phyloP scores from a whole-genome alignment of 2,797 vertebrate species.

The Strix occidentalis region DNA sequence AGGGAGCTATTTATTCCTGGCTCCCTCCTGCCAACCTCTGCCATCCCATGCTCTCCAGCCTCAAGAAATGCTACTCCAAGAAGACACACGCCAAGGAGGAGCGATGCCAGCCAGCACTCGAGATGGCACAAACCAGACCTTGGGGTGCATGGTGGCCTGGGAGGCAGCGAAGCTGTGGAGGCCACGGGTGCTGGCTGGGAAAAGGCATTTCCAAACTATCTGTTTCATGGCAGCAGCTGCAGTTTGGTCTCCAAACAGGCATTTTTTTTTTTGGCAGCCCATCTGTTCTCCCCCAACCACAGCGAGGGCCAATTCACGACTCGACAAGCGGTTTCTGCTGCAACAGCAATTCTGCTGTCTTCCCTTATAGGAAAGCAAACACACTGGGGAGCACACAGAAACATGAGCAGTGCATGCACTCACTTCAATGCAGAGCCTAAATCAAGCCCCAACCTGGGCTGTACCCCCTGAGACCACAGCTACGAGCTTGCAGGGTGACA shows the following conservation, averaged over 20 bases:
- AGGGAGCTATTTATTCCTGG: not conserved
- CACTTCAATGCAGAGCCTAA: fast-evolving
- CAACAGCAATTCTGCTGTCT: not conserved
- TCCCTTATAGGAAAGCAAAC: not conserved
- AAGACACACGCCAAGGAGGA: not conserved
- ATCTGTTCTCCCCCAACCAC: not conserved
- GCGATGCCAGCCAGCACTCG: not conserved
- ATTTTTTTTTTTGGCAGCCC: not conserved
- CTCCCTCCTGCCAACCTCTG: not conserved
- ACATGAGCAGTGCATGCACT: not conserved
- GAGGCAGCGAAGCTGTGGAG: fast-evolving
- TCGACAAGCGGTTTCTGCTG: not conserved
- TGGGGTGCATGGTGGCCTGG: not conserved
- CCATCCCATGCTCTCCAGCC: fast-evolving
- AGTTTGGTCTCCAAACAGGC: not conserved
- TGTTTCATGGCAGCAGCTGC: not conserved
- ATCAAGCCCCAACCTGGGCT: not conserved
- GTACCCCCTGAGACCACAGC: not conserved
- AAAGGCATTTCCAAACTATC: not conserved
- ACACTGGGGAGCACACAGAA: not conserved
- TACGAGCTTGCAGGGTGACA: not conserved
- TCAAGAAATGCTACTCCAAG: not conserved
- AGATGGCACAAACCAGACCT: not conserved
- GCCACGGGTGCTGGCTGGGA: not conserved
- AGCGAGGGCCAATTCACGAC: not conserved